Evolutionary conservation across 1,140 invertebrate genomes (phyloP).

Genomic region (Ceratina calcarata): DNA sequence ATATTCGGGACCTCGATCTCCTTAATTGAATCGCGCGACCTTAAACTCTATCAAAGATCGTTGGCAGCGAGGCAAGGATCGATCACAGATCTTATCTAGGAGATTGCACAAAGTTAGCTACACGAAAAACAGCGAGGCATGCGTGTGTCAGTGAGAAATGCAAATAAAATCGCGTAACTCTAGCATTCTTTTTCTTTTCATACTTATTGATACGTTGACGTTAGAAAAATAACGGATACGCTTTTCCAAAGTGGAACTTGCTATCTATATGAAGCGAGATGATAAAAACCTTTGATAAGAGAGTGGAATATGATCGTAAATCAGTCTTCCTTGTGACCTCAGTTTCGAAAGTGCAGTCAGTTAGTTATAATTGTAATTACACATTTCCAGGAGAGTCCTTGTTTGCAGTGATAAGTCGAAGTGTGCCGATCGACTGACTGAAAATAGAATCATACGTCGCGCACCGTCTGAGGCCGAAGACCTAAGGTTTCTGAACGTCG

Average conservation of each 20-base stretch:
- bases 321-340: no score
- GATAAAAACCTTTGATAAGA: no score
- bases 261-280: no score
- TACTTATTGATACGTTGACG: no score
- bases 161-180: neutral
- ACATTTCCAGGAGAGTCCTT: neutral
- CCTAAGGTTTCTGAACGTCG: neutral
- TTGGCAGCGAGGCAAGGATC: neutral
- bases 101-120: neutral
- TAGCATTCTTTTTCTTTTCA: neutral
- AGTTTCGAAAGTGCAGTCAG: no score
- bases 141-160: neutral
- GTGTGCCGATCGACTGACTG: constrained; percentile 7
- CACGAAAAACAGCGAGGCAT: neutral
- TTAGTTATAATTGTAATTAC: no score
- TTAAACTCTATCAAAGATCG: neutral
- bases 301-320: no score
- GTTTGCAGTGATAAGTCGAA: neutral
- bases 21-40: no score
- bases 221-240: neutral
- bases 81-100: neutral
- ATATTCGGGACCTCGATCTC: neutral
- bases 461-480: no score
- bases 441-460: neutral
- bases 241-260: no score